Percentiles rank a stretch among this genome's conserved stretches.
These are phyloP conservation scores for Notoglanidium macrostoma DNA, from an alignment of 2,797 vertebrate species.

Conservation along the genomic window DNA sequence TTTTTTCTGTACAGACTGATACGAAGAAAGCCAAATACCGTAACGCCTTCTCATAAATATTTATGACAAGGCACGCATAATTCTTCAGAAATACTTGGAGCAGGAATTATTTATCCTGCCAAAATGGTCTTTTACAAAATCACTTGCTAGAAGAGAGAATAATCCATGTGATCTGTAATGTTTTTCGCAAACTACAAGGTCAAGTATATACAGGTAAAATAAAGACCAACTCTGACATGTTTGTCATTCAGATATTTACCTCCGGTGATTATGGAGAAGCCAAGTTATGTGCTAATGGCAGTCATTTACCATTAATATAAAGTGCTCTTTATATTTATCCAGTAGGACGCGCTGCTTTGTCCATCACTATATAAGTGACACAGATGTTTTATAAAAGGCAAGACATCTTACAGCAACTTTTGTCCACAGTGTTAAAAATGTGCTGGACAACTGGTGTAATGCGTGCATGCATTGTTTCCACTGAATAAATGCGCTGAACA, in stretches of 20 bases:
- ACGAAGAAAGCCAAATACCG: conserved; percentile 54
- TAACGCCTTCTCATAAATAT: conserved; percentile 78
- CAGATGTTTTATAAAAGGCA: conserved; percentile 53
- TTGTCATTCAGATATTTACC: neutral
- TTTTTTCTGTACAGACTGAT: conserved; percentile 56
- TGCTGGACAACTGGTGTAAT: conserved; percentile 26
- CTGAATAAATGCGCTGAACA: conserved; percentile 11
- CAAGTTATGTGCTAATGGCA: conserved; percentile 36
- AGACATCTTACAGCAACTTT: conserved; percentile 32
- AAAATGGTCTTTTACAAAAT: conserved; percentile 56
- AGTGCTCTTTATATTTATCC: conserved; percentile 52
- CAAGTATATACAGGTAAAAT: conserved; percentile 14
- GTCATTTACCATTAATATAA: conserved; percentile 43
- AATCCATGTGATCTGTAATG: neutral
- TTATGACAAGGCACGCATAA: conserved; percentile 80
- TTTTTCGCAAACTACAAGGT: neutral
- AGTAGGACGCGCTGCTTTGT: conserved; percentile 52
- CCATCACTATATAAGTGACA: conserved; percentile 1
- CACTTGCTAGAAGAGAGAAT: conserved; percentile 1
- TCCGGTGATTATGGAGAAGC: conserved; percentile 25
- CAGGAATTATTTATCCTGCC: conserved; percentile 57
- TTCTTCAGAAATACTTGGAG: conserved; percentile 47
- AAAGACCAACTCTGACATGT: neutral
- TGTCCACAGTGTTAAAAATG: conserved; percentile 40
- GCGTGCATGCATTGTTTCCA: conserved; percentile 16